Base-by-base conservation (phyloP, 1,140 invertebrate genomes). In the Cydia fagiglandana region DNA sequence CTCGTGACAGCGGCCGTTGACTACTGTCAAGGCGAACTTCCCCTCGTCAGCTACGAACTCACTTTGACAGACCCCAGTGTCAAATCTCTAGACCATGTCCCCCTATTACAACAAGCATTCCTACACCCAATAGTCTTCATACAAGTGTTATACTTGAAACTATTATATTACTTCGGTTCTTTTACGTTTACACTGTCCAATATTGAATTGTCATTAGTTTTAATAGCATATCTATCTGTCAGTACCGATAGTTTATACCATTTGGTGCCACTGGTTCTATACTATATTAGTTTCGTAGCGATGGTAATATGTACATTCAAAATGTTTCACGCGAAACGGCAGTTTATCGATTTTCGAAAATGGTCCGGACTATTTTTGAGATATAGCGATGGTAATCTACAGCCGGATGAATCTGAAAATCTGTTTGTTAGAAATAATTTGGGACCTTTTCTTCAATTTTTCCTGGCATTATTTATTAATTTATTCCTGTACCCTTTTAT, bases 351-450 rank as follows among this genome's bases (percentile, higher is more conserved):
- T 83, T 96, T 97, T 81, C 93, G 96, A 0, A 95, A 96, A 75
- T 97, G 96, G 97, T 97, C 96, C 0, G 95, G 96, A 9, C 84
- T 97, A 1, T 97, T 97, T 77, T 88, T 97, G 2, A 94, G 95
- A 64, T 97, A 97, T 79, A 94, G 92, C 78, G 94, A 95, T 78
- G 92, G 94, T 0, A 95, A 94, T 83, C 89, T 97, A 0, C 96
- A 97, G 82, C 94, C 96, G 0, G 94, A 96, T 10, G 95, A 97
- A 78, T 96, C 96, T 0, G 96, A 97, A 79, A 96, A 96, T 85
- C 94, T 96, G 64, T 97, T 97, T 79, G 95, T 97, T n/a, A 93
- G 95, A 34, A 97, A 97, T 81, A 97, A 97, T 83, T 88, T 97
- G 28, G 96, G 95, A 61, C 96, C 97, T 0, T 97, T 96, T 81